A percentile compares a stretch with the other conserved stretches of the same genome.
These are phyloP conservation scores for Oostethus manadensis DNA, from an alignment of 2,113 vertebrate genomes.

Conservation along the genomic window DNA sequence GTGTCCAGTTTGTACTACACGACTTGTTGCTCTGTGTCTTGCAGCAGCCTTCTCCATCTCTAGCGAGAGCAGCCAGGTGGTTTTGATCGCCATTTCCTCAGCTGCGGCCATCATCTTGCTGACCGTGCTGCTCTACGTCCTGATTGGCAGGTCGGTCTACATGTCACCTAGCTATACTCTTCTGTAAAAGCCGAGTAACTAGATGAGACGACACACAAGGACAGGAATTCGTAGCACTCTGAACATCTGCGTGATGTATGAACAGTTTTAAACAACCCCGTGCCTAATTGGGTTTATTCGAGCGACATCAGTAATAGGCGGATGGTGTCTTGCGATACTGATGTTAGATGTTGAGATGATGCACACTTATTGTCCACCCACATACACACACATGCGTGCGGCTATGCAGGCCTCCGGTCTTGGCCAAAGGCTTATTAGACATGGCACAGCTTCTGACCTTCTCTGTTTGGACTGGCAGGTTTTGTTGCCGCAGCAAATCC, in stretches of 20 bases:
- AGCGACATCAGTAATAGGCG: slow-evolving; percentile 59
- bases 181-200: too few relatives aligned
- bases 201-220: too few relatives aligned
- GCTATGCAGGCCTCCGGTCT: slow-evolving; percentile 7
- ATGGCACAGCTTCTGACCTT: slow-evolving; percentile 49
- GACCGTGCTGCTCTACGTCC: slow-evolving; percentile 85
- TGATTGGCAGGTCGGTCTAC: slow-evolving; percentile 87
- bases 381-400: slow-evolving; percentile 1
- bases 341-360: slow-evolving; percentile 48
- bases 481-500: slow-evolving; percentile 93
- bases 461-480: slow-evolving; percentile 76
- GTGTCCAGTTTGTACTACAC: not conserved
- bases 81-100: slow-evolving; percentile 91
- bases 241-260: too few relatives aligned
- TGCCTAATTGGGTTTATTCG: slow-evolving; percentile 6
- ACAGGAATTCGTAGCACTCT: too few relatives aligned
- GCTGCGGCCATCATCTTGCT: slow-evolving; percentile 92
- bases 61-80: slow-evolving; percentile 92
- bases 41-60: slow-evolving; percentile 94
- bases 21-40: slow-evolving; percentile 25
- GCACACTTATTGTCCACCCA: slow-evolving; percentile 27
- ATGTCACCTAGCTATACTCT: not conserved
- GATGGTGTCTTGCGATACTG: too few relatives aligned
- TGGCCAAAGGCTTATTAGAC: slow-evolving; percentile 27
- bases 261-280: too few relatives aligned